Evolutionary conservation across 92 coral and sea anemone genomes (phyloP).

Genomic region (Phenganax marumi): DNA sequence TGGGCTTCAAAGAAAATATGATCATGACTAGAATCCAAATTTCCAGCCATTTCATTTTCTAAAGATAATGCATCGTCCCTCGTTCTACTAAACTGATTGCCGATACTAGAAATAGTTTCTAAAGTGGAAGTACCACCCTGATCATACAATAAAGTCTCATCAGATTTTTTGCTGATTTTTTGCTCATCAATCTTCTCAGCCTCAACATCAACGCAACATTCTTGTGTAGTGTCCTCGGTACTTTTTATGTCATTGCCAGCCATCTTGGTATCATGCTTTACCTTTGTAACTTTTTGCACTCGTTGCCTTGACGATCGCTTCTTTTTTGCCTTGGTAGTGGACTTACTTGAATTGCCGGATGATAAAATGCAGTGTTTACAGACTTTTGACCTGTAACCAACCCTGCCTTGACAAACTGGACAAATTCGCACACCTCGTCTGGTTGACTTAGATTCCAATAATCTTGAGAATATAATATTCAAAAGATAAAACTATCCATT

Average conservation of each 20-base stretch:
- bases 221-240: neutral
- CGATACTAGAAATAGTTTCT: neutral
- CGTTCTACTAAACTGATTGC: neutral
- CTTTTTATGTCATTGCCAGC: neutral
- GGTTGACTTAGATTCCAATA: constrained; percentile 82
- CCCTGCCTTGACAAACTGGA: constrained; percentile 73
- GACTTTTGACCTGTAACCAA: constrained; percentile 88
- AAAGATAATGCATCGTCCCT: neutral
- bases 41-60: neutral
- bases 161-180: neutral
- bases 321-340: neutral
- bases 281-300: neutral
- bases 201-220: neutral
- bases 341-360: neutral
- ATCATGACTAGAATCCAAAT: neutral
- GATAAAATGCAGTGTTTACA: constrained; percentile 71
- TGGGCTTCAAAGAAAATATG: neutral
- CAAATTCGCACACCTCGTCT: constrained; percentile 93
- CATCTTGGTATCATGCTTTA: neutral
- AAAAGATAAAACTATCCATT: neutral
- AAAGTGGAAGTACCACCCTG: neutral
- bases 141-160: neutral
- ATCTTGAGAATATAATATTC: constrained; percentile 44
- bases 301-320: neutral
- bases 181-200: neutral